phyloP scores from a whole-genome alignment of 2,113 vertebrate genomes.

The Podarcis cretensis region DNA sequence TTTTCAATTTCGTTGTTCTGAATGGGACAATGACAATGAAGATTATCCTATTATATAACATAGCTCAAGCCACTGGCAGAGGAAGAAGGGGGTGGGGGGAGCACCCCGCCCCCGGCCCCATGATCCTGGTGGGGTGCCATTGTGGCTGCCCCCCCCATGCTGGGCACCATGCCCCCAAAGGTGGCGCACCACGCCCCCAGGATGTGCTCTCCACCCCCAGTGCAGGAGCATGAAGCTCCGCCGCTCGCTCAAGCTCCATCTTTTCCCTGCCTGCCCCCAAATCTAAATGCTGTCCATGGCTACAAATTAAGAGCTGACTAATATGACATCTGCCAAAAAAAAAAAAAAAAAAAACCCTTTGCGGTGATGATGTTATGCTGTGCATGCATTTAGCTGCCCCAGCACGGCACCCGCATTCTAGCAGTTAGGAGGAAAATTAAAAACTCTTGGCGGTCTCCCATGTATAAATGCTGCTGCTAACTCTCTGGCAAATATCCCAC shows the following conservation, averaged over 20 bases:
- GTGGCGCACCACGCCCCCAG: too few relatives aligned
- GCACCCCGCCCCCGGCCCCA: too few relatives aligned
- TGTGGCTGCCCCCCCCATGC: rapidly evolving
- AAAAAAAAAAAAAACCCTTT: neutral
- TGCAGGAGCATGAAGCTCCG: neutral
- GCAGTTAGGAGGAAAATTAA: conserved; percentile 70
- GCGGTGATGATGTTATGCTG: conserved; percentile 47
- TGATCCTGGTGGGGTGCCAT: too few relatives aligned
- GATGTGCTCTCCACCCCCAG: neutral
- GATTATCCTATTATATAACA: too few relatives aligned
- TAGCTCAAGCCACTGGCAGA: too few relatives aligned
- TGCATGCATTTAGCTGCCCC: conserved; percentile 61
- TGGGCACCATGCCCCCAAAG: too few relatives aligned
- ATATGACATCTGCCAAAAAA: conserved; percentile 44
- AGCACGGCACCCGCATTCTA: conserved; percentile 61
- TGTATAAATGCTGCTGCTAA: conserved; percentile 55
- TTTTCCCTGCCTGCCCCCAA: neutral
- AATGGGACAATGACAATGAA: too few relatives aligned
- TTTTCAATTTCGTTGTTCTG: too few relatives aligned
- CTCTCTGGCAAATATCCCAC: conserved; percentile 57
- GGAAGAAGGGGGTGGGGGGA: too few relatives aligned
- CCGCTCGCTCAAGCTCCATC: neutral
- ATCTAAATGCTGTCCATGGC: neutral
- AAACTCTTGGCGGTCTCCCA: conserved; percentile 68
- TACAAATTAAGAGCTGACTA: conserved; percentile 39